Evolutionary conservation across 2,113 vertebrate species (phyloP), one percentile per base, ranked within the genome.

Genomic region (Grammomys surdaster): DNA sequence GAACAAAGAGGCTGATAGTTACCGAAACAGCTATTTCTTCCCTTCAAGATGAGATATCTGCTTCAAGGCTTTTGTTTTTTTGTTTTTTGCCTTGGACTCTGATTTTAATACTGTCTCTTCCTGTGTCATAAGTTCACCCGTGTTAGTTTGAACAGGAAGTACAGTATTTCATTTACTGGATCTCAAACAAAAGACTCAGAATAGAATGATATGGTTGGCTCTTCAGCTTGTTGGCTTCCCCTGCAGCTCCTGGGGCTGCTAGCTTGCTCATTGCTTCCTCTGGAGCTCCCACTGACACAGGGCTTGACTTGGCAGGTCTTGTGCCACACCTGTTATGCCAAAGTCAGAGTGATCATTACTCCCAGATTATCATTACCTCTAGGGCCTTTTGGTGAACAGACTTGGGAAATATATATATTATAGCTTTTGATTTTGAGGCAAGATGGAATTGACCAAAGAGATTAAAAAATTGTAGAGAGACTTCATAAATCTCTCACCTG

Each of bases 371-470:
- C 33, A 84, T 77, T 70, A 36, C 14, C 81, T 67, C 60, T 31
- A 36, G 77, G 76, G 56, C 26, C 82, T 89, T 94, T 88, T 14
- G 78, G 69, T 75, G 78, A 51, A 60, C 3, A 46, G 36, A 91
- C 69, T 20, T 91, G 69, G 28, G 28, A 89, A 89, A 69, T 88
- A 76, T 16, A 6, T 51, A 51, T 51, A 31, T 85, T 89, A 85
- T 89, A 89, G 69, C 33, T 85, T 77, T 70, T 91, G 51, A 73
- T 81, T 89, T 88, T 94, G n/a, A 89, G 33, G 56, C 77, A 84
- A 91, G 75, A 70, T 89, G 88, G 48, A n/a, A 26, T 88, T 73
- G 60, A 63, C 63, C 9, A n/a, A 78, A 92, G 56, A 89, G n/a
- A 88, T 91, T 91, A 4, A 36, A 92, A 91, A 86, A 56, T 72